Base-by-base conservation (phyloP, 1,140 invertebrate genomes). In the Phocides pigmalion region DNA sequence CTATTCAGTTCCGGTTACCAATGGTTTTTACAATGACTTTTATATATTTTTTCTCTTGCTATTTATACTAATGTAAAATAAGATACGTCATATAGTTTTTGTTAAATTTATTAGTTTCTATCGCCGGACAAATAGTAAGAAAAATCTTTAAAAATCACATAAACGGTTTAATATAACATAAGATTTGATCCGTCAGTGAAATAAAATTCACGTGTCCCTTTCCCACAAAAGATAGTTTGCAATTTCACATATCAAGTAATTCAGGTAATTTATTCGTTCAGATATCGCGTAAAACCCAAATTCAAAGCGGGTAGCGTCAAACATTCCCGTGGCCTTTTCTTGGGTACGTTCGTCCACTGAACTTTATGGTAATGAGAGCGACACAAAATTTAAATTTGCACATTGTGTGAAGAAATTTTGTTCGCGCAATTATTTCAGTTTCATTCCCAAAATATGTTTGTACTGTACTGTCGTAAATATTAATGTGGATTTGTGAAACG, bases 401-500 rank as follows among this genome's bases (percentile, higher is more conserved):
- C 14, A 25, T 53, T 53, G 50, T 53, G 17, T 28, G 15, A 12
- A 35, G 15, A 58, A 58, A 14, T 35, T 59, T 59, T 59, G 54
- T 59, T 46, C 22, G 12, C 37, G 37, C 20, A 54, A 56, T 58
- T 44, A 58, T 46, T 59, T 59, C 56, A 35, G 42, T 19, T 61
- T 19, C 56, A 3, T 61, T 49, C n/a, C 44, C 22, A 49, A 47
- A 47, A 61, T 47, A 49, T 25, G 50, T 50, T 39, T 61, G 32
- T 37, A 50, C 35, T 62, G 35, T 20, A 49, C 46, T 15, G 46
- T 62, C 44, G 58, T 62, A 62, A 62, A 62, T 62, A 62, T 62
- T 61, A 61, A 61, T 61, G 58, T 61, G 44, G 28, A 61, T 61
- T 61, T 49, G 44, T 61, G 46, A 15, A 61, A 61, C 12, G 50